A percentile compares a stretch with the other conserved stretches of the same genome.
These are phyloP conservation scores for Anolis apletophallus DNA, from an alignment of 2,797 vertebrate species.

Conservation along the genomic window DNA sequence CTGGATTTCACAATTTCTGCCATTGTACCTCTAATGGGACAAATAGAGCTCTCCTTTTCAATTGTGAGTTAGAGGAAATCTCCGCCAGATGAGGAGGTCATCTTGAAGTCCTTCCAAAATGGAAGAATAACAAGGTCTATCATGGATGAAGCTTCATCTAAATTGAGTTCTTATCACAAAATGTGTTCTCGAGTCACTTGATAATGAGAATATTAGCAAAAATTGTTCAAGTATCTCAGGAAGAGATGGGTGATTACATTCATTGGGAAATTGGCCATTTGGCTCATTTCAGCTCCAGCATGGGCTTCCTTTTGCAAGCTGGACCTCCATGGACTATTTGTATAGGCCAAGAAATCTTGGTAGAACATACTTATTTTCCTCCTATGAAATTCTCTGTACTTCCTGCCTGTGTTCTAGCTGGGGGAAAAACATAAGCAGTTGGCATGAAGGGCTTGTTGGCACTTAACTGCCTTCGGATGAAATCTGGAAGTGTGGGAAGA, in stretches of 20 bases:
- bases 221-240: background rate
- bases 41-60: background rate
- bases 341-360: background rate
- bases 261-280: background rate
- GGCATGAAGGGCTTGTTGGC: background rate
- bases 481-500: slow-evolving; percentile 1
- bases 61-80: background rate
- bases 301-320: background rate
- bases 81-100: background rate
- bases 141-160: background rate
- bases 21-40: background rate
- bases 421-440: background rate
- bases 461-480: background rate
- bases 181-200: background rate
- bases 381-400: background rate
- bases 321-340: background rate
- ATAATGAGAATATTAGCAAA: background rate
- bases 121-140: background rate
- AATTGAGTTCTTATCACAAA: background rate
- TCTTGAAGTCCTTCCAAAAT: background rate
- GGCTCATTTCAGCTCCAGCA: background rate
- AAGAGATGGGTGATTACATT: background rate
- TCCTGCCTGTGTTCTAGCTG: background rate
- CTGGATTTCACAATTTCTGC: background rate
- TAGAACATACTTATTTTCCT: background rate